phyloP scores from a whole-genome alignment of 2,113 vertebrate genomes.

The Colius striatus region DNA sequence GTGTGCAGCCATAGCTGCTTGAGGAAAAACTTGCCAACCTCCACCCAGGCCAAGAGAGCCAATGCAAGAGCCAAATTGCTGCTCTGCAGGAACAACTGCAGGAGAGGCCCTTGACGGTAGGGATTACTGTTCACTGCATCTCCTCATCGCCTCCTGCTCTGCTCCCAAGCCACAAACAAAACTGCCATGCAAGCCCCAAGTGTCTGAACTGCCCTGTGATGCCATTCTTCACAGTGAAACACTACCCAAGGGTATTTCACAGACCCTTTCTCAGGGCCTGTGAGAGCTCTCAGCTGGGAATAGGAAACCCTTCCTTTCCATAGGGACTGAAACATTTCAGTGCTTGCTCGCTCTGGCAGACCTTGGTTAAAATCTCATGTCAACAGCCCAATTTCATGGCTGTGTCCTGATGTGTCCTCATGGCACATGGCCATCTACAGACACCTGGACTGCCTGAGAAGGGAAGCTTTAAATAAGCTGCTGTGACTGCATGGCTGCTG shows the following conservation, averaged over 20 bases:
- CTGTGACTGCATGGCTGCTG: neutral
- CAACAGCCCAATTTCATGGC: slow-evolving; percentile 10
- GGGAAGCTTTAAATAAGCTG: neutral
- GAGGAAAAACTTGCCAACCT: neutral
- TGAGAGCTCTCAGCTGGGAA: neutral
- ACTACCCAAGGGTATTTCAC: neutral
- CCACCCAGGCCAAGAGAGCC: neutral
- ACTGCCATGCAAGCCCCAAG: neutral
- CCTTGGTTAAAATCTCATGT: neutral
- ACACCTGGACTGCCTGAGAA: neutral
- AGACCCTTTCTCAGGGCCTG: neutral
- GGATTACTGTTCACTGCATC: neutral
- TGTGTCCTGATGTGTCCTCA: neutral
- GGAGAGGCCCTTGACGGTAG: neutral
- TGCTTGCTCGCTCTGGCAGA: neutral
- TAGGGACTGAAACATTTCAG: neutral
- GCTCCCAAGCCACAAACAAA: neutral
- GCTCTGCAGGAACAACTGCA: neutral
- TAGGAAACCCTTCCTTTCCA: neutral
- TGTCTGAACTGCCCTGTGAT: neutral
- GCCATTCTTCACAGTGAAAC: neutral
- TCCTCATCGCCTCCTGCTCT: neutral
- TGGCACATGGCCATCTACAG: neutral
- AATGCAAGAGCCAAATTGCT: neutral
- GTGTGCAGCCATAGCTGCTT: neutral